phyloP scores from a whole-genome alignment of 2,797 vertebrate species.

The Scyliorhinus canicula region DNA sequence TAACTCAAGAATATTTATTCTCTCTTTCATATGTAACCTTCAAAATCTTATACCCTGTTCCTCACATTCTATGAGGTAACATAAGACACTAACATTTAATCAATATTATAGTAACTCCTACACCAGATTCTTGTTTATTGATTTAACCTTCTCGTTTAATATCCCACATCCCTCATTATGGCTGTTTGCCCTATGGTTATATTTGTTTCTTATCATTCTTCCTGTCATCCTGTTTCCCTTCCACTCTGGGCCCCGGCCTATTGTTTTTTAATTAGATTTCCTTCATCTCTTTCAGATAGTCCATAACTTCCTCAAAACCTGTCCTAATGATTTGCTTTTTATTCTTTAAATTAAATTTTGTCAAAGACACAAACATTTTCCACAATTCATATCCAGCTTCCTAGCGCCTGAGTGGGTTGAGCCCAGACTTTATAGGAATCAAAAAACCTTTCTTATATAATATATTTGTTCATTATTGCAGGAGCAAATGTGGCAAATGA shows the following conservation, averaged over 20 bases:
- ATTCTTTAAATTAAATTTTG: neutral
- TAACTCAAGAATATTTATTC: too few species aligned
- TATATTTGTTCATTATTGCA: neutral
- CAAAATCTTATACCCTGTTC: neutral
- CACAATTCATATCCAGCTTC: neutral
- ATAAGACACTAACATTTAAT: neutral
- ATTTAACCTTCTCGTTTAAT: conserved; percentile 23
- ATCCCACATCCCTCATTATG: neutral
- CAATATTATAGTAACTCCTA: conserved; percentile 6
- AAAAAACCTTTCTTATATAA: neutral
- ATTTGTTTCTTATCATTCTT: conserved; percentile 20
- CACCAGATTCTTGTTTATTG: neutral
- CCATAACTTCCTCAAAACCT: neutral
- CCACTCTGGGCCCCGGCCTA: neutral
- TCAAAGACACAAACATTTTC: neutral
- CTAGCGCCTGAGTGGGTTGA: neutral
- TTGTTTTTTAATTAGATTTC: conserved; percentile 19
- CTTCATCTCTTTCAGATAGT: neutral
- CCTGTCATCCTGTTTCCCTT: neutral
- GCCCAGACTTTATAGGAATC: neutral
- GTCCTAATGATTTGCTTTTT: neutral
- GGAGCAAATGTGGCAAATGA: neutral
- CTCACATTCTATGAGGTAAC: neutral
- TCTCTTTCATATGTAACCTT: neutral
- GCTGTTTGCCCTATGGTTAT: neutral